A percentile compares a stretch with the other conserved stretches of the same genome.
These are phyloP conservation scores for Strigops habroptila DNA, from an alignment of 2,113 vertebrate genomes.

Conservation along the genomic window DNA sequence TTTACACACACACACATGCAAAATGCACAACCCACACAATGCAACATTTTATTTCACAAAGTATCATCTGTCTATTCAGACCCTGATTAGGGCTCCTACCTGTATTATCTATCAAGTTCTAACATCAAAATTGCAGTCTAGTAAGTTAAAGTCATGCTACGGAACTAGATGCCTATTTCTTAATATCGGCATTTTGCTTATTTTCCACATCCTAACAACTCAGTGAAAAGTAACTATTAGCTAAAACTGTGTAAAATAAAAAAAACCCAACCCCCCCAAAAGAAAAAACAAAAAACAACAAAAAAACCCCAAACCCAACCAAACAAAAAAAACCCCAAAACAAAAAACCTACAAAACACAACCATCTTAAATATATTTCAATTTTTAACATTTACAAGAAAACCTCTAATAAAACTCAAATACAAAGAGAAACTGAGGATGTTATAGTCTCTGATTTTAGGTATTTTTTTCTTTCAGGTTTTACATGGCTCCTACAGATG, in stretches of 20 bases:
- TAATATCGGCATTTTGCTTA: not conserved
- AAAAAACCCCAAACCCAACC: no score
- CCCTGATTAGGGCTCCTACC: not conserved
- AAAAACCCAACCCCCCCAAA: not conserved
- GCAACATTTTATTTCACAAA: not conserved
- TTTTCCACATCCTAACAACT: not conserved
- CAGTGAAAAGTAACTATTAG: not conserved
- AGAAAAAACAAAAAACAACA: no score
- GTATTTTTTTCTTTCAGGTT: not conserved
- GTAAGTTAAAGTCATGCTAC: not conserved
- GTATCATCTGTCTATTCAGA: not conserved
- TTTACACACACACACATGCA: not conserved
- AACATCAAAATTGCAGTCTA: not conserved
- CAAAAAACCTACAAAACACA: not conserved
- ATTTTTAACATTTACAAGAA: not conserved
- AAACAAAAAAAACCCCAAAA: no score
- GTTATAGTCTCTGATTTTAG: not conserved
- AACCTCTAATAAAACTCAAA: not conserved
- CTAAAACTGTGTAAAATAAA: not conserved
- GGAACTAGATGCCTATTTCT: not conserved
- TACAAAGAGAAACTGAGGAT: not conserved
- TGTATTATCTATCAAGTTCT: not conserved
- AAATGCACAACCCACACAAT: not conserved
- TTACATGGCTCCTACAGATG: not conserved
- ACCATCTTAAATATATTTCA: not conserved